A percentile compares a stretch with the other conserved stretches of the same genome.
Conservation (phyloP, 2,888 invertebrate genomes). For the Ennomos fuscantarius region DNA sequence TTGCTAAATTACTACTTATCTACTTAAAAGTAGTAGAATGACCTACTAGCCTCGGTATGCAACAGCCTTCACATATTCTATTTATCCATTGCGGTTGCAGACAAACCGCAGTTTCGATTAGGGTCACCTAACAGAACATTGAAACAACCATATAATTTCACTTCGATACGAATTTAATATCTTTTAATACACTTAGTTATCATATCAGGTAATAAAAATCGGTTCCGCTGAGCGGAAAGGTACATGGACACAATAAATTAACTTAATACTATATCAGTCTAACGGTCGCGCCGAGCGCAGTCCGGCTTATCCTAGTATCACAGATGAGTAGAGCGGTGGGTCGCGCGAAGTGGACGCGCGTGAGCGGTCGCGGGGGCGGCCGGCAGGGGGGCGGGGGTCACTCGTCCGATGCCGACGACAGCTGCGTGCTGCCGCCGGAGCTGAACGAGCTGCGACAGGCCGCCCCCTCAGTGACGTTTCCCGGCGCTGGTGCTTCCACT, state of each 20-base stretch:
- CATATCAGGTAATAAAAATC: conserved; percentile 79
- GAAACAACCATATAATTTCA: conserved; percentile 61
- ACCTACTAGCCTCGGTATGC: neutral
- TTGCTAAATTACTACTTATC: no score
- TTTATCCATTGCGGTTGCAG: conserved; percentile 16
- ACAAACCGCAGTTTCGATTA: conserved; percentile 20
- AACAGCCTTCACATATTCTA: conserved; percentile 12
- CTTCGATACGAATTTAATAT: conserved; percentile 73
- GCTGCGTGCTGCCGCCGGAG: conserved; percentile 87
- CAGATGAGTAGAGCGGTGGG: conserved; percentile 84
- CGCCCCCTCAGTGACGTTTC: conserved; percentile 79
- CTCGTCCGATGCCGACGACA: conserved; percentile 87
- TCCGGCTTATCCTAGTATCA: conserved; percentile 82
- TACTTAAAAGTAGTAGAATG: neutral
- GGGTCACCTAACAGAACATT: conserved; percentile 37
- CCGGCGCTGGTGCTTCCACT: conserved; percentile 61
- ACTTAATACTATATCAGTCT: conserved; percentile 83
- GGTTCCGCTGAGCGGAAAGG: conserved; percentile 83
- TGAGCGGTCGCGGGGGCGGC: conserved; percentile 55
- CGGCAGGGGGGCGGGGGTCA: conserved; percentile 66
- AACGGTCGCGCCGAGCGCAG: conserved; percentile 81
- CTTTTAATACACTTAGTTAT: conserved; percentile 53
- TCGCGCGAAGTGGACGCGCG: conserved; percentile 73
- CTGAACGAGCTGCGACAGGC: conserved; percentile 87
- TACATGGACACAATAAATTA: conserved; percentile 82